Evolutionary conservation across 2,797 vertebrate species (phyloP).

Genomic region (Neopelma chrysocephalum): DNA sequence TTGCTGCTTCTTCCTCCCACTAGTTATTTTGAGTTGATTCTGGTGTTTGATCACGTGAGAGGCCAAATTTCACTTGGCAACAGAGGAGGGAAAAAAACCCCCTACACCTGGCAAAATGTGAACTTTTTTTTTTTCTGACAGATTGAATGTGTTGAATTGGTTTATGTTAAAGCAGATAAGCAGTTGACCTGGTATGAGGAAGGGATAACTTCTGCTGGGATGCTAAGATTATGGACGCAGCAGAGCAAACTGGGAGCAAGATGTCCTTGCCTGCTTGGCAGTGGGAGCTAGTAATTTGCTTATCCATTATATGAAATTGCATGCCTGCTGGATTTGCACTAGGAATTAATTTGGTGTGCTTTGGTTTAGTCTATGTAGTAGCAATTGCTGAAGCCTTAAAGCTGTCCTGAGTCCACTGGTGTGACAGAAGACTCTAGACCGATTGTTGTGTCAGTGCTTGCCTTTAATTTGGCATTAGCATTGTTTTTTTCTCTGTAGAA

Average conservation of each 20-base stretch:
- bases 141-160: neutral
- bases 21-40: neutral
- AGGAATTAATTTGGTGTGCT: neutral
- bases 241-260: neutral
- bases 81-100: fast-evolving
- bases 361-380: neutral
- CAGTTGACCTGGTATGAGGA: neutral
- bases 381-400: neutral
- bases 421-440: neutral
- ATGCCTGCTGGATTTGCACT: neutral
- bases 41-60: neutral
- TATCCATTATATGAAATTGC: neutral
- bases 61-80: slow-evolving; percentile 19
- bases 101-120: neutral
- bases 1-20: slow-evolving; percentile 8
- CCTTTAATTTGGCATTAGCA: neutral
- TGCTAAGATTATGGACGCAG: neutral
- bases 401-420: neutral
- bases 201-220: neutral
- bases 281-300: neutral
- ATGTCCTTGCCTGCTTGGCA: neutral
- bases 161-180: neutral
- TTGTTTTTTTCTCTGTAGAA: neutral
- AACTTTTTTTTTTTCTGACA: neutral
- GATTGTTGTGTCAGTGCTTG: neutral